These are phyloP conservation scores for Leucophenga varia DNA, from an alignment of 1,140 invertebrate species.

Conservation along the genomic window DNA sequence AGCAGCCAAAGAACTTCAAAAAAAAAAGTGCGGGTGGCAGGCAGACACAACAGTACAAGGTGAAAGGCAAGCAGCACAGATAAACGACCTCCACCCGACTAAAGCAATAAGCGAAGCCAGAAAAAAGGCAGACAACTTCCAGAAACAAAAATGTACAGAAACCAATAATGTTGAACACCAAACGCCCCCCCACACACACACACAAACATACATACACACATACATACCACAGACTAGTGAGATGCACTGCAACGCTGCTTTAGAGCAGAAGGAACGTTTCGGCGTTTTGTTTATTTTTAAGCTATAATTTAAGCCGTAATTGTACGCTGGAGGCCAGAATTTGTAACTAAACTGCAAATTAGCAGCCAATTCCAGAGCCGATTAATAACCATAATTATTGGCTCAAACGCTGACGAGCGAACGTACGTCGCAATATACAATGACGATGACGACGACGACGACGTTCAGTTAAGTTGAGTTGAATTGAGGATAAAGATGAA, in stretches of 20 bases:
- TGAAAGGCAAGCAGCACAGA: too few relatives aligned
- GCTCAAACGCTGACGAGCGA: slow-evolving; percentile 53
- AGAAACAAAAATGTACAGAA: too few relatives aligned
- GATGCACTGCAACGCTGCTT: slow-evolving; percentile 5
- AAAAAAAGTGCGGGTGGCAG: not conserved
- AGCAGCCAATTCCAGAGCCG: slow-evolving; percentile 59
- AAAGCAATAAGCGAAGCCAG: slow-evolving; percentile 40
- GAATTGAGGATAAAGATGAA: slow-evolving; percentile 11
- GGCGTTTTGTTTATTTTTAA: slow-evolving; percentile 58
- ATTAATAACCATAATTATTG: slow-evolving; percentile 60
- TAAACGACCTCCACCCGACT: too few relatives aligned
- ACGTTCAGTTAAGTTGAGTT: slow-evolving; percentile 1
- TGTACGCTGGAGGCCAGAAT: slow-evolving; percentile 57
- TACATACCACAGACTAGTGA: slow-evolving; percentile 1
- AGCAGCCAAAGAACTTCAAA: too few relatives aligned
- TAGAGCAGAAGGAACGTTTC: slow-evolving; percentile 42
- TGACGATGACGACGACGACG: slow-evolving; percentile 2
- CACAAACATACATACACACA: not conserved
- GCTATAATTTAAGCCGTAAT: slow-evolving; percentile 58
- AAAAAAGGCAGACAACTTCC: slow-evolving; percentile 12
- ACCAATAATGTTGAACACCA: not conserved
- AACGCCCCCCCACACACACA: not conserved
- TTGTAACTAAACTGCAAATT: slow-evolving; percentile 60
- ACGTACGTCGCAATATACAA: slow-evolving; percentile 20
- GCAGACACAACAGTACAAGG: too few relatives aligned